phyloP scores from a whole-genome alignment of 2,888 invertebrate genomes.

The Euclidia mi region DNA sequence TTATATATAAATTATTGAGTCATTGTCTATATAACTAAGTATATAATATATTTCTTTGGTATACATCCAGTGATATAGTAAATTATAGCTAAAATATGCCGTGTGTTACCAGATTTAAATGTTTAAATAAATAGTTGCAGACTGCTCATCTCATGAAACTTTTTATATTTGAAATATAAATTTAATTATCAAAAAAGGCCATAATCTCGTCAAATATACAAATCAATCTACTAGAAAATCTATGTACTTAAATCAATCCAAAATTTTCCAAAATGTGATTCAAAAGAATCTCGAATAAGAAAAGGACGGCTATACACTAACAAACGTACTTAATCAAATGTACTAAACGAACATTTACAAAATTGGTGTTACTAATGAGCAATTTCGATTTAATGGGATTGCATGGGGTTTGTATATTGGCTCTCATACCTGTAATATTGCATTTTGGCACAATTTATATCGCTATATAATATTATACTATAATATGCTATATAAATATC shows the following conservation, averaged over 20 bases:
- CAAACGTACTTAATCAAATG: slow-evolving; percentile 45
- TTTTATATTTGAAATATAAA: neutral
- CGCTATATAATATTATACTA: slow-evolving; percentile 57
- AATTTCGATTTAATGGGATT: slow-evolving; percentile 54
- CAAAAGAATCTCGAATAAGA: slow-evolving; percentile 26
- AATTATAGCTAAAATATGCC: slow-evolving; percentile 27
- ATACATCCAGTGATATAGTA: slow-evolving; percentile 68
- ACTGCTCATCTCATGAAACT: slow-evolving; percentile 5
- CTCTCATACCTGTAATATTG: slow-evolving; percentile 80
- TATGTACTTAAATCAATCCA: neutral
- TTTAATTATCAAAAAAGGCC: slow-evolving; percentile 7
- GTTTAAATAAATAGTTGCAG: neutral
- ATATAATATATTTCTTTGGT: slow-evolving; percentile 75
- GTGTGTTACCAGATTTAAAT: neutral
- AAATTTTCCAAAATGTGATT: slow-evolving; percentile 24
- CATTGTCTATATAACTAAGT: slow-evolving; percentile 36
- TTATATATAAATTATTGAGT: slow-evolving; percentile 42
- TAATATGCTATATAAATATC: slow-evolving; percentile 56
- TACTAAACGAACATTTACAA: slow-evolving; percentile 46
- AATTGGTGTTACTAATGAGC: slow-evolving; percentile 74
- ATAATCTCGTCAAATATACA: neutral
- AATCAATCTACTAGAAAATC: neutral
- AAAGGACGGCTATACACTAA: slow-evolving; percentile 61
- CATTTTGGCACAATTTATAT: slow-evolving; percentile 78
- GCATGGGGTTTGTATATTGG: slow-evolving; percentile 74